A percentile compares a stretch with the other conserved stretches of the same genome.
These are phyloP conservation scores for Dipodomys stephensi DNA, from an alignment of 2,113 vertebrate genomes.

Conservation along the genomic window DNA sequence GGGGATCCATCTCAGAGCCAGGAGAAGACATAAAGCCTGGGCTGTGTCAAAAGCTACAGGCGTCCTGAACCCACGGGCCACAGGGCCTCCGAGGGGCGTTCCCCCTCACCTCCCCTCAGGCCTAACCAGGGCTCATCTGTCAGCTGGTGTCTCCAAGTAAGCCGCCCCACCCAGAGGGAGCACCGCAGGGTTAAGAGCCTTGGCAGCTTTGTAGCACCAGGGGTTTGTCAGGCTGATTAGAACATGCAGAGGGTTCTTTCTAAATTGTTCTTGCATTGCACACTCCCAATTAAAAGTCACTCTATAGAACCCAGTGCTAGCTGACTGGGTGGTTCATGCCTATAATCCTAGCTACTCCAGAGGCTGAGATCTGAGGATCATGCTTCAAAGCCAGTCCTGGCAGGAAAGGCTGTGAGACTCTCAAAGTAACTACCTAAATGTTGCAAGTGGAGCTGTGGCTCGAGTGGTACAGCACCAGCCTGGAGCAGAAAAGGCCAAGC, in stretches of 20 bases:
- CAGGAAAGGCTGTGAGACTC: no score
- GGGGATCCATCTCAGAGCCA: neutral
- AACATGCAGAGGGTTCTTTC: neutral
- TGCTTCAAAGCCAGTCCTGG: neutral
- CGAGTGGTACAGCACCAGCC: neutral
- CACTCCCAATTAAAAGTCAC: neutral
- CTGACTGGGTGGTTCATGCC: neutral
- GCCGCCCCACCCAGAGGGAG: neutral
- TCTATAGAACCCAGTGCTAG: no score
- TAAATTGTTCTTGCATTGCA: neutral
- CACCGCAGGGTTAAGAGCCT: neutral
- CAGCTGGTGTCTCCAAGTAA: neutral
- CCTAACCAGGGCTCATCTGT: neutral
- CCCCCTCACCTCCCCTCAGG: no score
- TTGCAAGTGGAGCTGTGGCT: no score
- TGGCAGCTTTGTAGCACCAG: fast-evolving
- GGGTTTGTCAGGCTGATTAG: neutral
- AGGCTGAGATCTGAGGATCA: neutral
- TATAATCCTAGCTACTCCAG: neutral
- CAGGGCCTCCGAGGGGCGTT: no score
- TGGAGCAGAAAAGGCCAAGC: neutral
- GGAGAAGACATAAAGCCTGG: neutral
- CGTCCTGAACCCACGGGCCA: no score
- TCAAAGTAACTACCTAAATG: no score
- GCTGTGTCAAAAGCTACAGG: neutral